Evolutionary conservation across 2,113 vertebrate species (phyloP).

Genomic region (Orientallactaga bullata): DNA sequence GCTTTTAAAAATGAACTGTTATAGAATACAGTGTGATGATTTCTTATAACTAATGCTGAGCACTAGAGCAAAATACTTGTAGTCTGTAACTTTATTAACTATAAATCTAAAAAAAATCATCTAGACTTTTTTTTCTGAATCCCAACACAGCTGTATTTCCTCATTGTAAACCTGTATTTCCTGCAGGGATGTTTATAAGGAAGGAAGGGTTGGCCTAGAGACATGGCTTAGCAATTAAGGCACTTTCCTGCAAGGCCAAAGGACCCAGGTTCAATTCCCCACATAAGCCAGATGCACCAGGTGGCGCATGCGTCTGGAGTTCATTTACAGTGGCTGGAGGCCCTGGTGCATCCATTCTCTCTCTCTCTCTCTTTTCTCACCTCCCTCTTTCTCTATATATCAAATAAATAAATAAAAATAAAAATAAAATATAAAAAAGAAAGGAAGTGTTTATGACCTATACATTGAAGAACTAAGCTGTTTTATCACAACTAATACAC

Average conservation of each 20-base stretch:
- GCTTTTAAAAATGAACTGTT: background rate
- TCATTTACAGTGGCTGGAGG: too few relatives aligned
- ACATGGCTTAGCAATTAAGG: too few relatives aligned
- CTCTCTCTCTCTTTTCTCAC: too few relatives aligned
- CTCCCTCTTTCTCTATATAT: too few relatives aligned
- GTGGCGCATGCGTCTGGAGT: too few relatives aligned
- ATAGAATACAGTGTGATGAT: background rate
- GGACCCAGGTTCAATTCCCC: too few relatives aligned
- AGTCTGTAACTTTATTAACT: background rate
- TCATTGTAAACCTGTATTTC: conserved; percentile 31
- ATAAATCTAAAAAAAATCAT: background rate
- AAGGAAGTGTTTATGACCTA: background rate
- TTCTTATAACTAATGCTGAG: background rate
- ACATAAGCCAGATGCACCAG: too few relatives aligned
- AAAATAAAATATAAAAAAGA: too few relatives aligned
- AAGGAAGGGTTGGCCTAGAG: background rate
- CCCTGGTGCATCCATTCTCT: too few relatives aligned
- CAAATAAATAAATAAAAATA: too few relatives aligned
- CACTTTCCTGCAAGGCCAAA: too few relatives aligned
- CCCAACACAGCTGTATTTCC: conserved; percentile 4
- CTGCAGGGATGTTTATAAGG: background rate
- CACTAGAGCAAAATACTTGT: background rate
- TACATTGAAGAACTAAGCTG: background rate
- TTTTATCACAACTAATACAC: background rate
- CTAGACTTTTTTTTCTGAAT: conserved; percentile 24